A percentile compares a stretch with the other conserved stretches of the same genome.
Evolutionary conservation across 2,113 vertebrate species (phyloP).

Genomic region (Grammomys surdaster): DNA sequence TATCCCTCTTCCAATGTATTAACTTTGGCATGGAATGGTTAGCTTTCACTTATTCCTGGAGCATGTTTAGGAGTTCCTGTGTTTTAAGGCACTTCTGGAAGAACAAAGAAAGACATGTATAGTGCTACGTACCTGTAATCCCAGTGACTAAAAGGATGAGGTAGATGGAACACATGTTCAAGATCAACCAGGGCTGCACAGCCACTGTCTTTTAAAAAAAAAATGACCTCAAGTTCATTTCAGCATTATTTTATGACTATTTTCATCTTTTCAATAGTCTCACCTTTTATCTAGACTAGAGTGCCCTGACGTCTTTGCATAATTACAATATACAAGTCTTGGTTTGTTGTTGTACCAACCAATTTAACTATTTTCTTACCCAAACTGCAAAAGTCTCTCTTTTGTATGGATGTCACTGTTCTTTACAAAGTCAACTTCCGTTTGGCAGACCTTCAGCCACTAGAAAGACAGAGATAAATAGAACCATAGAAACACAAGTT

Average conservation of each 20-base stretch:
- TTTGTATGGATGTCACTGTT: not conserved
- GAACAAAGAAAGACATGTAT: not conserved
- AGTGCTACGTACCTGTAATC: not conserved
- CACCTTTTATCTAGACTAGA: not conserved
- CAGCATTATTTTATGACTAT: not conserved
- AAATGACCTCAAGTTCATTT: constrained; percentile 28
- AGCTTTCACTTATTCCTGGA: not conserved
- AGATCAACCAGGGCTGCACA: not conserved
- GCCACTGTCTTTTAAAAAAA: not conserved
- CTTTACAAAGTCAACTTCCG: constrained; percentile 53
- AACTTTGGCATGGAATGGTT: not conserved
- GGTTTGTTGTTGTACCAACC: not conserved
- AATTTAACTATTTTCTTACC: not conserved
- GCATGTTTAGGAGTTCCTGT: not conserved
- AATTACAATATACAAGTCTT: not conserved
- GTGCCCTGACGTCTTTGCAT: not conserved
- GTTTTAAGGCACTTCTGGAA: constrained; percentile 8
- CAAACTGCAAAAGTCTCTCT: constrained; percentile 31
- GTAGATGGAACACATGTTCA: not conserved
- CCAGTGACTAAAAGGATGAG: not conserved
- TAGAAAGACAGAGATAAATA: constrained; percentile 28
- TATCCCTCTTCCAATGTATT: not conserved
- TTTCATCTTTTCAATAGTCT: constrained; percentile 37
- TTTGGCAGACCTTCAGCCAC: not conserved
- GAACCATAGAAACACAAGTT: not conserved